These are phyloP conservation scores for Dysidea cf. avara DNA, from an alignment of 37 sponge, comb jelly and placozoan species.

Conservation along the genomic window DNA sequence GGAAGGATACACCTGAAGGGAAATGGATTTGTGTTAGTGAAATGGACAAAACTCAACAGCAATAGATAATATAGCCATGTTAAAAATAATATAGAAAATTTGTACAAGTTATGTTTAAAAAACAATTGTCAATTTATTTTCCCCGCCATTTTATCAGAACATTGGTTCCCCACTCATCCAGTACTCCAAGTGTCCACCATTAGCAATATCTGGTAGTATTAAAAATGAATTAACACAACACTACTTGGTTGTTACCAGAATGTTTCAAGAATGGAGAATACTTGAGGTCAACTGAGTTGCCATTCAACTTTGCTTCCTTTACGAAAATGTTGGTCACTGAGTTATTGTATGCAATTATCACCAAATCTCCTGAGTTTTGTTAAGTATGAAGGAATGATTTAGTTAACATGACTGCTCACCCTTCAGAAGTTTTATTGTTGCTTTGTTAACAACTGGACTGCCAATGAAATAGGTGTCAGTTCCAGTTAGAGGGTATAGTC, in stretches of 20 bases:
- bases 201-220: no score
- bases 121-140: no score
- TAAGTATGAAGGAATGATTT: neutral
- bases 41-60: constrained; percentile 71
- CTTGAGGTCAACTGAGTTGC: constrained; percentile 19
- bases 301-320: constrained; percentile 17
- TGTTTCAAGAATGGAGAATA: constrained; percentile 27
- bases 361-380: neutral
- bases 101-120: no score
- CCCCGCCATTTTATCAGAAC: no score
- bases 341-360: constrained; percentile 21
- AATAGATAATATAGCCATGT: neutral
- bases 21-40: constrained; percentile 91
- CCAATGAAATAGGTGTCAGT: constrained; percentile 46
- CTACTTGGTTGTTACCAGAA: neutral
- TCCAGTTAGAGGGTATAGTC: constrained; percentile 55
- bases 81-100: neutral
- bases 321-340: constrained; percentile 17
- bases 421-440: constrained; percentile 15
- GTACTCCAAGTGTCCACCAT: no score
- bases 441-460: constrained; percentile 31
- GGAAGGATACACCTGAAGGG: constrained; percentile 87
- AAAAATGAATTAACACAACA: no score
- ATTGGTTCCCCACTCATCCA: no score
- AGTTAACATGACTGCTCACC: constrained; percentile 5